Percentiles rank a stretch among this genome's conserved stretches.
These are phyloP conservation scores for Alauda arvensis DNA, from an alignment of 2,797 vertebrate genomes.

Conservation along the genomic window DNA sequence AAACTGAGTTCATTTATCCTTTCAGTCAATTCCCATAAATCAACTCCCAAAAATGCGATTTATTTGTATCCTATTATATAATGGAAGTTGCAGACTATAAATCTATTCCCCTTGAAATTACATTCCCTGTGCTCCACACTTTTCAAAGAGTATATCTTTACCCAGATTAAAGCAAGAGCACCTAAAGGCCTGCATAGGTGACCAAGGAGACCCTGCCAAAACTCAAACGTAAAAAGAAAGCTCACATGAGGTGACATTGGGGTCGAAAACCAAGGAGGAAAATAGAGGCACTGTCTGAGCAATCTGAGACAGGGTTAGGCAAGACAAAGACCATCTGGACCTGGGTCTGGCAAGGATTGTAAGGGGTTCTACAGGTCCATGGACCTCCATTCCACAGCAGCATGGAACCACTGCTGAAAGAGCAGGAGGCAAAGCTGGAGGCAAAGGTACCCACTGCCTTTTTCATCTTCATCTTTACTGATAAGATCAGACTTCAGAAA, in stretches of 20 bases:
- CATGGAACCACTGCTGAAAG: background rate
- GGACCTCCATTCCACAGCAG: background rate
- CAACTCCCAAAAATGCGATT: background rate
- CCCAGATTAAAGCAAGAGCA: background rate
- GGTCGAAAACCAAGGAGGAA: background rate
- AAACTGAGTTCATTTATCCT: background rate
- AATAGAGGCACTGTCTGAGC: background rate
- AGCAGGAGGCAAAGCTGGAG: background rate
- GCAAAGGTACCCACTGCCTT: background rate
- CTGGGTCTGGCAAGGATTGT: background rate
- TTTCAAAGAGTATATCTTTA: background rate
- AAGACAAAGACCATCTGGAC: background rate
- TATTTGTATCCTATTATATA: background rate
- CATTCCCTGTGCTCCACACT: background rate
- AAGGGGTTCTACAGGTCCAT: background rate
- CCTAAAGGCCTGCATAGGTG: background rate
- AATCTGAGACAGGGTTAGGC: background rate
- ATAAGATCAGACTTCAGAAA: background rate
- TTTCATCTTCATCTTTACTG: background rate
- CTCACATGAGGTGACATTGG: background rate
- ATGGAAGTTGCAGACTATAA: background rate
- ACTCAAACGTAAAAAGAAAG: background rate
- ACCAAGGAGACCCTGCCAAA: background rate
- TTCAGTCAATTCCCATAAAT: constrained; percentile 6
- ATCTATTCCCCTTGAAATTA: background rate